phyloP scores from a whole-genome alignment of 2,797 vertebrate genomes.

The Propithecus perrieri region DNA sequence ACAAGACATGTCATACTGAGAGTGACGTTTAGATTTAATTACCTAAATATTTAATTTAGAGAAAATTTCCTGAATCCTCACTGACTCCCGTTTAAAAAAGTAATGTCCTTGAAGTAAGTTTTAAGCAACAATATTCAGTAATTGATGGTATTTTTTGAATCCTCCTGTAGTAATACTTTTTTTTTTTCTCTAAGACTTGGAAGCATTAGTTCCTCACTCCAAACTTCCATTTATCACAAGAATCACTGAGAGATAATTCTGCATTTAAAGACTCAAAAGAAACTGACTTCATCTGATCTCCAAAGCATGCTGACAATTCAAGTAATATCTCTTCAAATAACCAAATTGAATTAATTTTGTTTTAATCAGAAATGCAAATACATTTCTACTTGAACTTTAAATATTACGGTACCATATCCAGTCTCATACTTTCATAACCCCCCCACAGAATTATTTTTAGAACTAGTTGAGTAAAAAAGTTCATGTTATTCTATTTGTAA shows the following conservation, averaged over 20 bases:
- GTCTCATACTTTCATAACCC: not conserved
- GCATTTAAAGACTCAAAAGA: slow-evolving; percentile 21
- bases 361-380: slow-evolving; percentile 37
- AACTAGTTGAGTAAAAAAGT: not conserved
- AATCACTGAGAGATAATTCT: slow-evolving; percentile 46
- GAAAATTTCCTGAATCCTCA: not conserved
- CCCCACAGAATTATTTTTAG: not conserved
- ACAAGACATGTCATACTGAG: not conserved
- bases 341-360: not conserved
- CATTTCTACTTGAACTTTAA: slow-evolving; percentile 50
- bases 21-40: not conserved
- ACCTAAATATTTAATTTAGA: slow-evolving; percentile 44
- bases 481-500: not conserved
- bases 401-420: not conserved
- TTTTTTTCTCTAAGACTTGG: not conserved
- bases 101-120: not conserved
- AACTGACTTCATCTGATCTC: slow-evolving; percentile 11
- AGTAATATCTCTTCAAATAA: slow-evolving; percentile 39
- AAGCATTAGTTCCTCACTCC: slow-evolving; percentile 18
- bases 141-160: not conserved
- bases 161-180: not conserved
- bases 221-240: not conserved
- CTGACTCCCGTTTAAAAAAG: not conserved
- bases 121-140: not conserved
- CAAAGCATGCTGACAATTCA: slow-evolving; percentile 21